Base-by-base conservation (phyloP, 2,113 vertebrate genomes). In the Tyto alba region DNA sequence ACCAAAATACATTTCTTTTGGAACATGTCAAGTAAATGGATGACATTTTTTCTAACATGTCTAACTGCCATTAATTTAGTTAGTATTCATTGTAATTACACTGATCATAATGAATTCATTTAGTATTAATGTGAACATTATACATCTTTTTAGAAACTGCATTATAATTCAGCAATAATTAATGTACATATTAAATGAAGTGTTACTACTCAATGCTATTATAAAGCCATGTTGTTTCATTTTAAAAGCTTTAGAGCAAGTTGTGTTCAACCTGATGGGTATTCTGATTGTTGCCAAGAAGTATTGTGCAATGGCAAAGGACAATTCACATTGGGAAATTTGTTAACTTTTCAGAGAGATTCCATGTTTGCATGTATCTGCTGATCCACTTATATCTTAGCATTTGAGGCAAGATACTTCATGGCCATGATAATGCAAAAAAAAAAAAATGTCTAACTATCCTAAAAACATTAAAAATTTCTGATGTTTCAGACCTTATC, bases 161-260 rank as follows among this genome's bases (percentile, higher is more conserved):
- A 36, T 92, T 96, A 76, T 95, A 95, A 96, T 94, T 94, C 90
- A 87, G 68, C 77, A 97, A 87, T 91, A 95, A 95, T 94, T 95
- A 92, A 95, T 90, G 55, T 81, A 56, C 55, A 86, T 91, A 91
- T 43, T 90, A 89, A 95, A 92, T 95, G 89, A 96, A 79, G 77
- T 83, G 62, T 95, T 95, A 94, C 87, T 94, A 83, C 85, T 92
- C 38, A 75, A n/a, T 41, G 43, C 50, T 82, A 19, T 89, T 89
- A 87, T 56, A 74, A 75, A 94, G 45, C 76, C 36, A 34, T 71
- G 84, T 93, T 96, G 84, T 77, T 93, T 92, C 30, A 64, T 78
- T 76, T 95, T 78, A 73, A 90, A 95, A 88, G 27, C 64, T 86
- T 95, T 89, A 48, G 30, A 96, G 84, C 30, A 73, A 78, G 55